Evolutionary conservation across 2,888 invertebrate genomes (phyloP).

Genomic region (Hesperia comma): DNA sequence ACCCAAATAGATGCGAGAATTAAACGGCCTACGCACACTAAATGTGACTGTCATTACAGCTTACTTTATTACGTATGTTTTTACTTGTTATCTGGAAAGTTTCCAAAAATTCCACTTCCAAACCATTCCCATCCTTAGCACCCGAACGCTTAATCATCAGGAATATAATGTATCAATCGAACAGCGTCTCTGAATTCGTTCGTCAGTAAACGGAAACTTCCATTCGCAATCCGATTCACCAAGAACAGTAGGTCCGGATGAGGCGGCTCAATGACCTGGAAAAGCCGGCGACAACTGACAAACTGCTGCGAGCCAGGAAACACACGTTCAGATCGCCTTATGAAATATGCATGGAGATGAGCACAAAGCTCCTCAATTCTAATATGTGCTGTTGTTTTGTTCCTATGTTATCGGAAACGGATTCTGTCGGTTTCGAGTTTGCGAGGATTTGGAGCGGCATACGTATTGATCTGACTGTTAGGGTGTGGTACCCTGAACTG

Average conservation of each 20-base stretch:
- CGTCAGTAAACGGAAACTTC: conserved; percentile 5
- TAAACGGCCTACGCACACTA: no score
- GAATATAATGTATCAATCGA: not conserved
- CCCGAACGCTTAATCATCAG: not conserved
- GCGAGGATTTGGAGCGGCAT: not conserved
- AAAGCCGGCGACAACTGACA: conserved; percentile 27
- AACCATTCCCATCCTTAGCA: not conserved
- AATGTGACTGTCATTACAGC: no score
- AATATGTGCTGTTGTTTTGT: conserved; percentile 13
- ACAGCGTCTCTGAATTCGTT: not conserved
- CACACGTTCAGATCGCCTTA: conserved; percentile 21
- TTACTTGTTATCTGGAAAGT: no score
- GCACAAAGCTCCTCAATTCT: conserved; percentile 17
- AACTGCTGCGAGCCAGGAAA: conserved; percentile 19
- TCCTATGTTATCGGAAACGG: conserved; percentile 4
- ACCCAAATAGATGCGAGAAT: no score
- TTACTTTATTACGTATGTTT: no score
- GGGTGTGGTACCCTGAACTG: not conserved
- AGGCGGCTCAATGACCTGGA: conserved; percentile 28
- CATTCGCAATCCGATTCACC: conserved; percentile 17
- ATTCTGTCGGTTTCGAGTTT: not conserved
- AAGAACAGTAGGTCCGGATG: conserved; percentile 21
- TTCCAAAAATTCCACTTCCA: no score
- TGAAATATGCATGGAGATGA: conserved; percentile 25
- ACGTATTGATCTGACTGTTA: not conserved